Conservation (phyloP, 1,140 invertebrate species). For the Drosophila aff. region DNA sequence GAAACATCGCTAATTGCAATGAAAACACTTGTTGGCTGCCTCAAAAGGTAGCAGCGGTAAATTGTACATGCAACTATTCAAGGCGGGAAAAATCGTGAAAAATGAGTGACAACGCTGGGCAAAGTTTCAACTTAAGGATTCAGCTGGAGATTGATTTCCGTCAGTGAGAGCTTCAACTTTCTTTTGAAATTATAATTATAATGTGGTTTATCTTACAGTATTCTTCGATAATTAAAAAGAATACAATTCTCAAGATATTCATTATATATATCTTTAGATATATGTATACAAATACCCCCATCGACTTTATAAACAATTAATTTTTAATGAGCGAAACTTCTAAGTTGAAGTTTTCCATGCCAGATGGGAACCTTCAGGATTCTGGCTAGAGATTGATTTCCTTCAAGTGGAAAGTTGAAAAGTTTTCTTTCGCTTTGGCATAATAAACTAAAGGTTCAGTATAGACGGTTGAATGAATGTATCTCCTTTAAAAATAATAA, state of each 20-base stretch:
- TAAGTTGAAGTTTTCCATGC: slow-evolving; percentile 3
- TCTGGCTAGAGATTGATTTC: slow-evolving; percentile 10
- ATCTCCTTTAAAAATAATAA: neutral
- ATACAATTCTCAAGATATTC: neutral
- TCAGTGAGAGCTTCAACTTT: neutral
- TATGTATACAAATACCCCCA: neutral
- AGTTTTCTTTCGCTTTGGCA: neutral
- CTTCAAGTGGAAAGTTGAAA: slow-evolving; percentile 9
- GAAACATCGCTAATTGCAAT: slow-evolving; percentile 69
- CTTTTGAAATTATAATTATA: neutral
- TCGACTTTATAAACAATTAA: slow-evolving; percentile 4
- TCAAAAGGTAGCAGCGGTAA: slow-evolving; percentile 19
- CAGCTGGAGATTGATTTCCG: slow-evolving; percentile 14
- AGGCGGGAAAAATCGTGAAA: neutral
- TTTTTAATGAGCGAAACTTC: slow-evolving; percentile 11
- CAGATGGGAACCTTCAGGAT: slow-evolving; percentile 3
- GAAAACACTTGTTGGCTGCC: slow-evolving; percentile 65
- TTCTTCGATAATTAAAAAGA: neutral
- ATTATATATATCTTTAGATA: neutral
- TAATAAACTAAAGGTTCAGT: neutral
- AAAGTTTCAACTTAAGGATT: slow-evolving; percentile 1
- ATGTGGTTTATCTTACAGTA: neutral
- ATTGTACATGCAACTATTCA: slow-evolving; percentile 22
- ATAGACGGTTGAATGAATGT: neutral
- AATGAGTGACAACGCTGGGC: slow-evolving; percentile 3